Evolutionary conservation across 2,113 vertebrate species (phyloP).

Genomic region (Odontophorus gujanensis): DNA sequence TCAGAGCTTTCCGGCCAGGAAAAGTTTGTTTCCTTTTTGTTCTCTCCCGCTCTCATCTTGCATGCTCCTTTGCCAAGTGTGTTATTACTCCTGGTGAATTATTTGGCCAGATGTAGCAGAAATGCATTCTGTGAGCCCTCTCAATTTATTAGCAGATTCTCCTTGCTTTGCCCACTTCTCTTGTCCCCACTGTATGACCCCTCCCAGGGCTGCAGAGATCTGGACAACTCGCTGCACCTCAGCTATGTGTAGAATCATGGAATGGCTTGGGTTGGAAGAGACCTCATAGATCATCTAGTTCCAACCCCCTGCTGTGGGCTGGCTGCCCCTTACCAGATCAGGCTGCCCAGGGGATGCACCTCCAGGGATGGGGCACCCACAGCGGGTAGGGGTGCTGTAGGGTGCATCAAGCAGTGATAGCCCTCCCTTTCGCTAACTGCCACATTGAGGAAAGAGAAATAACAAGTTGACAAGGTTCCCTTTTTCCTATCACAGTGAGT

Average conservation of each 20-base stretch:
- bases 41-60: neutral
- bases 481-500: too few species aligned
- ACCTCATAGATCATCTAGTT: too few species aligned
- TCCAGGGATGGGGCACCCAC: too few species aligned
- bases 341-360: too few species aligned
- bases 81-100: conserved; percentile 16
- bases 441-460: neutral
- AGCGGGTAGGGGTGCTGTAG: fast-evolving
- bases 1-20: conserved; percentile 3
- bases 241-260: too few species aligned
- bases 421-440: neutral
- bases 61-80: neutral
- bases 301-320: too few species aligned
- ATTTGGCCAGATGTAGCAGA: conserved; percentile 56
- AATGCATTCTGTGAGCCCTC: neutral
- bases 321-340: too few species aligned
- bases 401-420: neutral
- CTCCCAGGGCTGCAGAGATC: neutral
- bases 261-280: too few species aligned
- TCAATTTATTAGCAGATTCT: neutral
- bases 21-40: conserved; percentile 12
- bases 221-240: neutral
- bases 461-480: neutral
- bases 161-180: neutral
- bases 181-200: neutral